Evolutionary conservation across 2,797 vertebrate species (phyloP).

Genomic region (Sylvilagus floridanus): DNA sequence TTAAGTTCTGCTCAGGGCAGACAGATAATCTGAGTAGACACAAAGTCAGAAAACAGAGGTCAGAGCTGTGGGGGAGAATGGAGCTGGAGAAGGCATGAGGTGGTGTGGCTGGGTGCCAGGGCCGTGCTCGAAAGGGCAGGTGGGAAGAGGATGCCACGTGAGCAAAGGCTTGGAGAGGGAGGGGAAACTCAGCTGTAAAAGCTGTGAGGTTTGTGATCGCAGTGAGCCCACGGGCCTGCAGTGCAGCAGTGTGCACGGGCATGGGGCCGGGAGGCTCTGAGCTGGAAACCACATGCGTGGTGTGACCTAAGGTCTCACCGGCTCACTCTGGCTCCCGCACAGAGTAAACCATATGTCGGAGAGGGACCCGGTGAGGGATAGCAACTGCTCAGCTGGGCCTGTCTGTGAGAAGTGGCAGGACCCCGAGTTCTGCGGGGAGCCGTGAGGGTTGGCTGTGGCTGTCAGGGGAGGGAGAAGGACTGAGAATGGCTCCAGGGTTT

Average conservation of each 20-base stretch:
- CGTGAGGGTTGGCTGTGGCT: background rate
- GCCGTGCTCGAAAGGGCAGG: background rate
- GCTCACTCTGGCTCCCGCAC: background rate
- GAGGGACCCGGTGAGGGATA: background rate
- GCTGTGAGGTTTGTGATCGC: background rate
- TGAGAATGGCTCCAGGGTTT: background rate
- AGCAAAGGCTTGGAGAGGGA: too few species aligned
- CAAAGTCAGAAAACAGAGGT: background rate
- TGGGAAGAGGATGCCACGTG: background rate
- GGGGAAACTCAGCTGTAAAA: background rate
- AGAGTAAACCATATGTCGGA: slow-evolving; percentile 14
- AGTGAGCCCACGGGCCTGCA: background rate
- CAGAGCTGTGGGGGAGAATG: background rate
- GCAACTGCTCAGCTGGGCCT: too few species aligned
- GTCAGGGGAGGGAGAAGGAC: background rate
- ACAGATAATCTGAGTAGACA: background rate
- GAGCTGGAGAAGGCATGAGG: background rate
- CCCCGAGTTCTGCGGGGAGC: slow-evolving; percentile 1
- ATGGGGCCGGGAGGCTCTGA: background rate
- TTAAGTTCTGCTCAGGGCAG: background rate
- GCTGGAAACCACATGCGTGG: background rate
- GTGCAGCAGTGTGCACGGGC: background rate
- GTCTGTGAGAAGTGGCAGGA: background rate
- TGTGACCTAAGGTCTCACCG: background rate
- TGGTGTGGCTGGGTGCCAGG: background rate